phyloP scores from a whole-genome alignment of 1,140 invertebrate genomes.

The Spodoptera litura region DNA sequence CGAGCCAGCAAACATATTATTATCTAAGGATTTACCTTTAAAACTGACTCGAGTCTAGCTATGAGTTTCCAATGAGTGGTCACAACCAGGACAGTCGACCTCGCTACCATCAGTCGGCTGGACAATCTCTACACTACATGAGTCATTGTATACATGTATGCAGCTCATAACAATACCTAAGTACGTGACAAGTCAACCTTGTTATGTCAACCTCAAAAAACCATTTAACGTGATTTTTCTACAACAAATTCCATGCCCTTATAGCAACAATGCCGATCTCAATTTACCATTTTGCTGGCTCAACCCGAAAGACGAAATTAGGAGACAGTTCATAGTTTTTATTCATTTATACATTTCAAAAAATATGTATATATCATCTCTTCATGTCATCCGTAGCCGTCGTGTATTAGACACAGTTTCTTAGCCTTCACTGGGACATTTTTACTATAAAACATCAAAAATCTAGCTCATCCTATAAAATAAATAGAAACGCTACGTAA shows the following conservation, averaged over 20 bases:
- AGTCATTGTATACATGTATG: too few relatives aligned
- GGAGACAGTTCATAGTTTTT: slow-evolving; percentile 57
- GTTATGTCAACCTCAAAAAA: not conserved
- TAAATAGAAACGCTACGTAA: slow-evolving; percentile 61
- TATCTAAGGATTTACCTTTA: too few relatives aligned
- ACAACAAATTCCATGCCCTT: not conserved
- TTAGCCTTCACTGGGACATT: slow-evolving; percentile 61
- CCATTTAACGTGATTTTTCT: not conserved
- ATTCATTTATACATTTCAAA: slow-evolving; percentile 77
- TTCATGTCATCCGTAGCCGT: slow-evolving; percentile 49
- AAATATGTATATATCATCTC: slow-evolving; percentile 73
- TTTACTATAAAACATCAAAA: slow-evolving; percentile 77
- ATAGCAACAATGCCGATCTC: too few relatives aligned
- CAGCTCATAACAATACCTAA: too few relatives aligned
- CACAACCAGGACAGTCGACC: too few relatives aligned
- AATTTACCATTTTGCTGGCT: slow-evolving; percentile 13
- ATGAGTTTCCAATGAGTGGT: too few relatives aligned
- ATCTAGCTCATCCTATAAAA: slow-evolving; percentile 81
- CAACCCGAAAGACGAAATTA: slow-evolving; percentile 32
- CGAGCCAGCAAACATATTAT: slow-evolving; percentile 31
- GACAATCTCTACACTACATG: too few relatives aligned
- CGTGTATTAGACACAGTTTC: slow-evolving; percentile 76
- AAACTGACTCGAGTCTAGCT: too few relatives aligned
- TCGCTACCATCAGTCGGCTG: too few relatives aligned
- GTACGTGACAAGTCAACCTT: too few relatives aligned